Evolutionary conservation across 2,888 invertebrate species (phyloP), one percentile per base, ranked within the genome.

Genomic region (Oscheius sp.): DNA sequence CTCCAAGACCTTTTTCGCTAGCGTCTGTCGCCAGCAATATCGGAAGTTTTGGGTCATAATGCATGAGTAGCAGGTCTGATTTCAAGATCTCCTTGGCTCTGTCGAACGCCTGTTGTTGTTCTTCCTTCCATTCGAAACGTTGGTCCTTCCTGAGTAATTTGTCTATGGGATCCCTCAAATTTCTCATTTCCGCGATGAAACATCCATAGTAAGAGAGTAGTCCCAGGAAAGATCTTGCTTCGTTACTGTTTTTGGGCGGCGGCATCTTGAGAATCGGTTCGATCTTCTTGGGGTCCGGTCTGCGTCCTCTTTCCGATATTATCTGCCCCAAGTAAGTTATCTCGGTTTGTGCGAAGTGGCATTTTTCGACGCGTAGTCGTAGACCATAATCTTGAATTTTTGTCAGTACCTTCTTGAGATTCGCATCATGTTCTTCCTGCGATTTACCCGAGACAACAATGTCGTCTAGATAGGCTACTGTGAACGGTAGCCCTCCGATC

Each of bases 161-260:
- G 48, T 82, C 67, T 27, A 86, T 58, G 1, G 82, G 82, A 4
- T 63, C 71, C 25, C 79, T 55, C n/a, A 73, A 17, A 8, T 70
- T 73, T 5, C 78, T 65, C 39, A 84, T 50, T 37, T 75, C 72
- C 15, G 79, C 75, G 8, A 85, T 61, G 52, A 86, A 86, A n/a
- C 73, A 71, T 0, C 55, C 73, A 63, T 86, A 84, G 63, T 82
- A 82, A 31, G 80, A 80, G 0, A 86, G 50, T 65, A 83, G 63
- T 8, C 86, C 83, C 2, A 85, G 37, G 63, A 79, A 83, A 1
- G 80, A 74, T 17, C 75, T 69, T 8, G 86, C 58, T 45, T 86
- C 73, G 15, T 69, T 67, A 5, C 81, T 64, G 48, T 82, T 79
- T 25, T 66, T 73, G 0, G 84, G 84, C 4, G 42, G 48, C 33